These are phyloP conservation scores for Taenioides sp. DNA, from an alignment of 2,797 vertebrate genomes.

Conservation along the genomic window DNA sequence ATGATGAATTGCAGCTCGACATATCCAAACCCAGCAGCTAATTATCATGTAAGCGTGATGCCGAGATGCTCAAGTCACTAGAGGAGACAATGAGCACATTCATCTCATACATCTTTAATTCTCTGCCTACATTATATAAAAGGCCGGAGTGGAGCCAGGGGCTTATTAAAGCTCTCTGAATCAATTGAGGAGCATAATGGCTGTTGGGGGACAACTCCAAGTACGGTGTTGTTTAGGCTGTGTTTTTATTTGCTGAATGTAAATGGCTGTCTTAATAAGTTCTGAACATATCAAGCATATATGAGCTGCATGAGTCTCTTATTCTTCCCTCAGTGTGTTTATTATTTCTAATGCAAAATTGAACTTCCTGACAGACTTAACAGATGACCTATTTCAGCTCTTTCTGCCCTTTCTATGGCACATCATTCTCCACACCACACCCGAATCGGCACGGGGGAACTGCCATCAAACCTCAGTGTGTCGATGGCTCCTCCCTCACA, in stretches of 20 bases:
- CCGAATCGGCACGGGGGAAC: conserved; percentile 36
- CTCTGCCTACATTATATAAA: conserved; percentile 62
- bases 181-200: conserved; percentile 68
- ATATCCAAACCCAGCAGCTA: conserved; percentile 61
- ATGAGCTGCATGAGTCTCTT: conserved; percentile 14
- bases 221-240: conserved; percentile 21
- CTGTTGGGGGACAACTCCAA: conserved; percentile 63
- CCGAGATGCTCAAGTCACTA: conserved; percentile 54
- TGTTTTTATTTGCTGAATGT: conserved; percentile 60
- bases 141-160: conserved; percentile 66
- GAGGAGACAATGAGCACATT: conserved; percentile 68
- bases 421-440: conserved; percentile 59
- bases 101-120: conserved; percentile 73
- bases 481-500: conserved; percentile 71
- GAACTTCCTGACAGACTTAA: conserved; percentile 11
- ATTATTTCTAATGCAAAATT: background rate
- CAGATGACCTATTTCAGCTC: conserved; percentile 32
- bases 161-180: conserved; percentile 67
- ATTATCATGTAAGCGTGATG: conserved; percentile 56
- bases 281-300: conserved; percentile 28
- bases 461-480: conserved; percentile 65
- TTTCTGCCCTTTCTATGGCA: conserved; percentile 44
- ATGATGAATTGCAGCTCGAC: conserved; percentile 58
- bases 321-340: background rate
- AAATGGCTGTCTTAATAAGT: conserved; percentile 52